Base-by-base conservation (phyloP, 2,797 vertebrate genomes). In the Phataginus tricuspis region DNA sequence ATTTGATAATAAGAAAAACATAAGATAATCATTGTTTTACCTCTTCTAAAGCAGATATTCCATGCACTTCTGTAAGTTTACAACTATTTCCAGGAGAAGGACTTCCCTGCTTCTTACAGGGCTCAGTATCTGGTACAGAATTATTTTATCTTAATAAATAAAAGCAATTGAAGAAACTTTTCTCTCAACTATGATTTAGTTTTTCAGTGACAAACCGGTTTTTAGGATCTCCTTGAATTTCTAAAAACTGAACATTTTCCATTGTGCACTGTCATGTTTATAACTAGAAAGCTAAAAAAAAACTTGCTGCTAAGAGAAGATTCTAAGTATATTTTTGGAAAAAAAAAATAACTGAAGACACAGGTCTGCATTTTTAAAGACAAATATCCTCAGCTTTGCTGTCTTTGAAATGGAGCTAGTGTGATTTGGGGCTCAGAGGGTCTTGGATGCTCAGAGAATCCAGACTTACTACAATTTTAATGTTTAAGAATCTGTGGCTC, bases 121-220 rank as follows among this genome's bases (percentile, higher is more conserved):
- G 13, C 42, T 83, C 29, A 53, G 5, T 89, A 77, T 86, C 31
- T 66, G 37, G 4, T 90, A 91, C 37, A 91, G 51, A 96, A 85
- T 79, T 94, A 68, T 57, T 82, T 80, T 29, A 74, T 69, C 95
- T 90, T 92, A 90, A 85, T 94, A 92, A 69, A 64, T 92, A 51
- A 90, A 64, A 64, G 68, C 87, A 83, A 72, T 55, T 55, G 5
- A 69, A 92, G 49, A 93, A 84, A 10, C 4, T 85, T 92, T 78
- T 66, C 6, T 79, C 16, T 80, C 14, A 71, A 74, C 45, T 79
- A 7, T n/a, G 5, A 91, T 59, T 59, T 78, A 85, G 77, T 87
- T 93, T 89, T 95, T 86, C 49, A 84, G 1, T 51, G 42, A 71
- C 45, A 66, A 57, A 21, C 29, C 95, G 53, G 23, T 57, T 78